These are phyloP conservation scores for Epistrophella euchroma DNA, from an alignment of 2,888 invertebrate species.

Conservation along the genomic window DNA sequence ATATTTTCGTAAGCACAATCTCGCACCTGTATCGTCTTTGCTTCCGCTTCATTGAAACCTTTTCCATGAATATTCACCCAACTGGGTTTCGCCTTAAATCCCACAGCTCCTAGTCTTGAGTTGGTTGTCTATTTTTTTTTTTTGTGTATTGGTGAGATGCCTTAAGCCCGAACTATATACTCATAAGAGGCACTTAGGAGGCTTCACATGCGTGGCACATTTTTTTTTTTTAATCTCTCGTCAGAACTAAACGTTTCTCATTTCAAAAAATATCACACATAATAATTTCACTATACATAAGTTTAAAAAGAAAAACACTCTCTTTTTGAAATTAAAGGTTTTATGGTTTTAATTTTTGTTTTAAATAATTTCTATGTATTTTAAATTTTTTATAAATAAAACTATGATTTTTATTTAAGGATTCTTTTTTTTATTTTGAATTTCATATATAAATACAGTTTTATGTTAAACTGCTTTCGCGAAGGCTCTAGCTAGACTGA, in stretches of 20 bases:
- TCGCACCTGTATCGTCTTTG: constrained; percentile 86
- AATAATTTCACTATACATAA: neutral
- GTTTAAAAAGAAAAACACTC: neutral
- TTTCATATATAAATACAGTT: neutral
- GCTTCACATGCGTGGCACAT: constrained; percentile 71
- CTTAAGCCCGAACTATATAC: constrained; percentile 64
- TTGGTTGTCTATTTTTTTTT: constrained; percentile 48
- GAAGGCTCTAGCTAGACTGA: constrained; percentile 80
- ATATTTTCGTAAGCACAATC: constrained; percentile 4
- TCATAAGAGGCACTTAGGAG: constrained; percentile 67
- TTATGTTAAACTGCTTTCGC: constrained; percentile 68
- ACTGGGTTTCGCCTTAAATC: constrained; percentile 41
- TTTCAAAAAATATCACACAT: constrained; percentile 16
- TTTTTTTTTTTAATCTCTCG: constrained; percentile 58
- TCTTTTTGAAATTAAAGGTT: neutral
- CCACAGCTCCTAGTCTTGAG: constrained; percentile 58
- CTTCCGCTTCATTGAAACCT: constrained; percentile 85
- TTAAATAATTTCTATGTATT: neutral
- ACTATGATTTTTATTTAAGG: neutral
- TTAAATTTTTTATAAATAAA: neutral
- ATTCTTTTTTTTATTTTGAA: neutral
- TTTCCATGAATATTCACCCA: constrained; percentile 79
- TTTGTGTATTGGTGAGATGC: constrained; percentile 16
- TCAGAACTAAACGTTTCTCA: constrained; percentile 38
- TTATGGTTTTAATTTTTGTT: neutral